These are phyloP conservation scores for Drosophila siamana DNA, from an alignment of 2,888 invertebrate genomes.

Conservation along the genomic window DNA sequence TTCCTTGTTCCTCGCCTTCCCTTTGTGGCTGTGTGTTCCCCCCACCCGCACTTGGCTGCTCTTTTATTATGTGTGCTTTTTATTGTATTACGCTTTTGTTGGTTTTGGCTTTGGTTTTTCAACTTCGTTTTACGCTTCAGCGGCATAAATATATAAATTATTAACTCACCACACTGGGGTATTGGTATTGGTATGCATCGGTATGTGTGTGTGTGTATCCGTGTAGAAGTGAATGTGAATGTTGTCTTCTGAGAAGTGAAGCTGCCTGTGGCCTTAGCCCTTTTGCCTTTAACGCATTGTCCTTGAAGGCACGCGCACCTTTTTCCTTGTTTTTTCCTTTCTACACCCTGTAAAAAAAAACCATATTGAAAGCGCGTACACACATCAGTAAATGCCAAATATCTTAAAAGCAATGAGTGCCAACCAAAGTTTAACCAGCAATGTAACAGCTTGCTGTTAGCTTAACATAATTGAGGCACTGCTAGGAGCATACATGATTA, in stretches of 20 bases:
- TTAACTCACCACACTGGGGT: conserved; percentile 68
- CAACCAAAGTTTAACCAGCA: not conserved
- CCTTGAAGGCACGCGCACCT: conserved; percentile 52
- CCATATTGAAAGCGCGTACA: not conserved
- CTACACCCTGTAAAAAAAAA: conserved; percentile 2
- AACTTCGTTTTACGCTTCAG: conserved; percentile 78
- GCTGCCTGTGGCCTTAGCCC: conserved; percentile 57
- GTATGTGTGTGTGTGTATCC: conserved; percentile 9
- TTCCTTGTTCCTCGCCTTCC: conserved; percentile 8
- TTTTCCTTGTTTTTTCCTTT: conserved; percentile 13
- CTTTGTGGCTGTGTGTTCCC: conserved; percentile 10
- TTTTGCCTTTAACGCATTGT: conserved; percentile 52
- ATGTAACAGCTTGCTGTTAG: not conserved
- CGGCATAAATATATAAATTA: conserved; percentile 79
- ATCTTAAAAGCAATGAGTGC: not conserved
- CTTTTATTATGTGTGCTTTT: conserved; percentile 77
- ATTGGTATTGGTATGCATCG: conserved; percentile 35
- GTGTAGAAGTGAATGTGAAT: conserved; percentile 15
- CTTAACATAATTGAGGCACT: conserved; percentile 1
- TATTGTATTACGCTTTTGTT: conserved; percentile 75
- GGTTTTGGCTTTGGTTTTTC: conserved; percentile 73
- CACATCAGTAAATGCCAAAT: not conserved
- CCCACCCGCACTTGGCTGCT: conserved; percentile 43
- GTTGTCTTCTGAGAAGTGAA: conserved; percentile 28
- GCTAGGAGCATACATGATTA: not conserved